Evolutionary conservation across 2,113 vertebrate species (phyloP).

Genomic region (Mobula birostris): DNA sequence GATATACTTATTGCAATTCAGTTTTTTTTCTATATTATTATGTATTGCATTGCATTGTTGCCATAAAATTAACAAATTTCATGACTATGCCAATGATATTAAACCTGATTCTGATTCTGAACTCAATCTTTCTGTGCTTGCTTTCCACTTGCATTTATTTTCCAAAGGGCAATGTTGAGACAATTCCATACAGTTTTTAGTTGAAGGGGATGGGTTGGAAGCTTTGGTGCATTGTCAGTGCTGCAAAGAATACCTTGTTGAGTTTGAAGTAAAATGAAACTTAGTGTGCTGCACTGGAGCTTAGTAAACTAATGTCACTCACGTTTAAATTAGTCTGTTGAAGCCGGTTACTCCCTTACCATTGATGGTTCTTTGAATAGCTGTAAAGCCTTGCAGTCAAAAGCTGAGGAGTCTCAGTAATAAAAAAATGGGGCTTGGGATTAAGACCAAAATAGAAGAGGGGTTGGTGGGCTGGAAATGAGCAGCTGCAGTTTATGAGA

Average conservation of each 20-base stretch:
- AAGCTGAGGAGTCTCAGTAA: not conserved
- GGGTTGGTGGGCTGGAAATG: not conserved
- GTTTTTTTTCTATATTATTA: too few species aligned
- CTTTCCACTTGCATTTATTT: too few species aligned
- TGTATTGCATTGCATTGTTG: too few species aligned
- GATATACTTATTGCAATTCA: too few species aligned
- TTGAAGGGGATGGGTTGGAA: not conserved
- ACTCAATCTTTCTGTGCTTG: not conserved
- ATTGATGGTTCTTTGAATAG: not conserved
- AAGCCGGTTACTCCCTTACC: not conserved
- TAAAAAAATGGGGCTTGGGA: not conserved
- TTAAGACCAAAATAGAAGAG: too few species aligned
- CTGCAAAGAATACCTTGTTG: not conserved
- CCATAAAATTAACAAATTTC: too few species aligned
- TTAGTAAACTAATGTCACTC: not conserved
- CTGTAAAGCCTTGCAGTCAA: not conserved
- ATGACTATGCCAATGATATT: too few species aligned
- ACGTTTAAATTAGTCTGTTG: not conserved
- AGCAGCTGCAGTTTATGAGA: not conserved
- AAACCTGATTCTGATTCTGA: too few species aligned
- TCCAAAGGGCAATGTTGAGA: not conserved
- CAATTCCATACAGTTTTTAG: not conserved
- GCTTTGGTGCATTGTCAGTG: not conserved
- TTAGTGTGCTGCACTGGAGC: not conserved
- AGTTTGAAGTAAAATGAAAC: not conserved